These are phyloP conservation scores for Microchrysa polita DNA, from an alignment of 2,888 invertebrate genomes.

Conservation along the genomic window DNA sequence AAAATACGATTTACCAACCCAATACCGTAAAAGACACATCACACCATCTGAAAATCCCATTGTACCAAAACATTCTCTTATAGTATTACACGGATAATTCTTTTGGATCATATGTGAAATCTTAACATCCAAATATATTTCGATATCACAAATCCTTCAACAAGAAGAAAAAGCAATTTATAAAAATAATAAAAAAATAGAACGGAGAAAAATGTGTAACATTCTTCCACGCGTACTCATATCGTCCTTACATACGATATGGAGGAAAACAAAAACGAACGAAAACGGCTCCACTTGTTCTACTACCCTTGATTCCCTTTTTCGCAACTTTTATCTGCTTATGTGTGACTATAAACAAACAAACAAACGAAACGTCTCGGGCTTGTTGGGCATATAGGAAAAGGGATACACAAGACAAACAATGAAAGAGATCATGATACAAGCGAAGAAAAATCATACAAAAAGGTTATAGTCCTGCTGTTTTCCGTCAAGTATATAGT, in stretches of 20 bases:
- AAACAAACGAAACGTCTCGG: constrained; percentile 13
- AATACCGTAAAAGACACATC: too few relatives aligned
- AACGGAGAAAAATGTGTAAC: constrained; percentile 15
- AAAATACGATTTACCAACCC: too few relatives aligned
- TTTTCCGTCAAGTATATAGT: background rate
- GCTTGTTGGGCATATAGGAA: too few relatives aligned
- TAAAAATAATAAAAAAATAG: constrained; percentile 45
- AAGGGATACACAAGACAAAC: constrained; percentile 1
- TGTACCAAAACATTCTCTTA: background rate
- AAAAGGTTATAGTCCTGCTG: constrained; percentile 32
- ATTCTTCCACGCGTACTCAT: background rate
- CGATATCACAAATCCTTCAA: constrained; percentile 46
- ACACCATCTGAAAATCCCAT: background rate
- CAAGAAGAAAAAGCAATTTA: constrained; percentile 47
- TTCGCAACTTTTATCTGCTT: constrained; percentile 26
- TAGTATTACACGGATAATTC: constrained; percentile 20
- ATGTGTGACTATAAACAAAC: constrained; percentile 16
- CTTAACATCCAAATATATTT: constrained; percentile 22
- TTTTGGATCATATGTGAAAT: constrained; percentile 18
- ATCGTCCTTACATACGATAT: background rate
- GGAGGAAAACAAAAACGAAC: constrained; percentile 9
- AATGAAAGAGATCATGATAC: background rate
- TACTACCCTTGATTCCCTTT: constrained; percentile 8
- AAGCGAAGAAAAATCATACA: constrained; percentile 18
- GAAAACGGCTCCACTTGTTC: background rate